Conservation (phyloP, 2,113 vertebrate species). For the Tylochromis polylepis region DNA sequence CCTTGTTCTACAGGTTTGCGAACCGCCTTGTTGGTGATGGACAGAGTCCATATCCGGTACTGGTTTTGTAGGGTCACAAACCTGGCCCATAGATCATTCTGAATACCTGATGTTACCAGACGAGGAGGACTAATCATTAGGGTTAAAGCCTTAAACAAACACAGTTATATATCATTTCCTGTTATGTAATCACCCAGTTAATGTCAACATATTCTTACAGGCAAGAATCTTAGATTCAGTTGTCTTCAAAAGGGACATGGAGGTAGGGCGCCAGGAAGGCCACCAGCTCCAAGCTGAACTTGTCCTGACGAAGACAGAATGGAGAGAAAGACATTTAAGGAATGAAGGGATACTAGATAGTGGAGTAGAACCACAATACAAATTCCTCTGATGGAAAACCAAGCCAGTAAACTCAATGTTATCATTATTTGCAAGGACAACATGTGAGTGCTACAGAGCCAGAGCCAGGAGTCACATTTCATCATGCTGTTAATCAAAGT, state of each 20-base stretch:
- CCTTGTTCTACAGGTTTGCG: constrained; percentile 41
- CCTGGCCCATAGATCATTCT: constrained; percentile 81
- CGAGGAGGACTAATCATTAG: not conserved
- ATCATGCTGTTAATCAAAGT: not conserved
- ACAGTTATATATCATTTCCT: not conserved
- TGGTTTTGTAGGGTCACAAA: constrained; percentile 83
- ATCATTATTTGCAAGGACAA: not conserved
- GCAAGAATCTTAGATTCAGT: constrained; percentile 85
- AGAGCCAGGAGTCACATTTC: not conserved
- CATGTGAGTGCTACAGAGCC: not conserved
- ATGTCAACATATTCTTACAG: constrained; percentile 67
- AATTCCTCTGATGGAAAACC: not conserved
- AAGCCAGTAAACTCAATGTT: not conserved
- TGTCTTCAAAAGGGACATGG: constrained; percentile 87
- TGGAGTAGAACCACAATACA: not conserved
- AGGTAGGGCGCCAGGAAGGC: constrained; percentile 88
- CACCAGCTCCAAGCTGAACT: constrained; percentile 81
- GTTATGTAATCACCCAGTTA: not conserved
- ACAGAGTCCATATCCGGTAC: constrained; percentile 86
- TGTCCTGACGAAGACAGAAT: constrained; percentile 55
- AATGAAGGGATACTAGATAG: not conserved
- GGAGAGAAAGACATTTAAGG: not conserved
- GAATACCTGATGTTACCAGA: constrained; percentile 72
- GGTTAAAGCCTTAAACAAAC: not conserved
- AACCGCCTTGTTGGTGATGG: constrained; percentile 68